Conservation (phyloP, 23 tunicate genomes). For the Diplosoma virens region DNA sequence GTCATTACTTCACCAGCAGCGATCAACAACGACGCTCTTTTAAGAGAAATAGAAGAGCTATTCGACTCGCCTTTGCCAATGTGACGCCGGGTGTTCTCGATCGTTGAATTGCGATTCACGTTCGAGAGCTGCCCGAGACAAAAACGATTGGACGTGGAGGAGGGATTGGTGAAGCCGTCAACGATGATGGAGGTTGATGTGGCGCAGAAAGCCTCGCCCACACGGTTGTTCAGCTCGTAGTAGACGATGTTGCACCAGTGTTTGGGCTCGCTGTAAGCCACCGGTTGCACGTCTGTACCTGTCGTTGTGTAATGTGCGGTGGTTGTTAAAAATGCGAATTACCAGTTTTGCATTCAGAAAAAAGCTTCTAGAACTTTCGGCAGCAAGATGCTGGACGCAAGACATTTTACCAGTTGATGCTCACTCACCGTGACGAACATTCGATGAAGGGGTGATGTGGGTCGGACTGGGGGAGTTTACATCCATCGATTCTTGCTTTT, state of each 20-base stretch:
- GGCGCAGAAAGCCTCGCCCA: constrained; percentile 90
- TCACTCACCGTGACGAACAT: constrained; percentile 1
- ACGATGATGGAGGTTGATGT: constrained; percentile 73
- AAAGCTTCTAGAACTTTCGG: neutral
- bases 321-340: neutral
- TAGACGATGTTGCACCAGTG: constrained; percentile 96
- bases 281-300: constrained; percentile 60
- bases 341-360: too few relatives aligned
- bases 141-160: constrained; percentile 80
- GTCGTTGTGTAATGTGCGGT: neutral
- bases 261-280: constrained; percentile 92
- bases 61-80: constrained; percentile 79
- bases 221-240: constrained; percentile 97
- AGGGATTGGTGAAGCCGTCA: constrained; percentile 99
- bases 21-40: too few relatives aligned
- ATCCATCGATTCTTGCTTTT: constrained; percentile 54
- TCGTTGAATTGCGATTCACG: constrained; percentile 96
- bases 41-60: too few relatives aligned
- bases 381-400: neutral
- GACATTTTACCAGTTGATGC: too few relatives aligned
- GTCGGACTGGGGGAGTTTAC: constrained; percentile 8
- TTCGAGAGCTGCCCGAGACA: constrained; percentile 94
- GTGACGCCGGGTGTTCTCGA: constrained; percentile 94
- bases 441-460: neutral
- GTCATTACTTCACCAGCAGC: too few relatives aligned